Evolutionary conservation across 2,888 invertebrate species (phyloP).

Genomic region (Metellina segmentata): DNA sequence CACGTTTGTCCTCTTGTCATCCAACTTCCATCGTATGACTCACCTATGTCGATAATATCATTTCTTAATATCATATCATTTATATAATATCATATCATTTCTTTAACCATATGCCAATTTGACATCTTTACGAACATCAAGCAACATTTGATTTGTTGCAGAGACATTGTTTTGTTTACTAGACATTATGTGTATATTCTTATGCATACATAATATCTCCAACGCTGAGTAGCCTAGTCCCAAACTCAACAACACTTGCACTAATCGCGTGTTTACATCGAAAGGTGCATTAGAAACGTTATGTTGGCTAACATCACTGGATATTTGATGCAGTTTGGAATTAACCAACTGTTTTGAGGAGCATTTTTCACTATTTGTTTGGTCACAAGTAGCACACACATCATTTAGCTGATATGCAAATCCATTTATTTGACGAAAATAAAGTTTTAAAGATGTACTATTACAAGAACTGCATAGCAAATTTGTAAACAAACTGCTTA

Average conservation of each 20-base stretch:
- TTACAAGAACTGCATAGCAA: not conserved
- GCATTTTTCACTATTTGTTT: not conserved
- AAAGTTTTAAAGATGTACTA: not conserved
- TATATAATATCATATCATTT: no score
- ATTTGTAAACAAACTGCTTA: not conserved
- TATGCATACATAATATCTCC: not conserved
- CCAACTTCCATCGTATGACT: conserved; percentile 27
- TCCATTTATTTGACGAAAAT: not conserved
- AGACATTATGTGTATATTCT: not conserved
- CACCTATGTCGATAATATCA: conserved; percentile 21
- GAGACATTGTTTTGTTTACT: not conserved
- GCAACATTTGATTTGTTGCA: no score
- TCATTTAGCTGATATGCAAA: not conserved
- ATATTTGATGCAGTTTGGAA: no score
- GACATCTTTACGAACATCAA: no score
- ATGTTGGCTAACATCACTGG: not conserved
- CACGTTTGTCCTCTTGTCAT: conserved; percentile 30
- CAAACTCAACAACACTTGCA: conserved; percentile 8
- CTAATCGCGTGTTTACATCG: conserved; percentile 5
- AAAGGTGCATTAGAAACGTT: conserved; percentile 6
- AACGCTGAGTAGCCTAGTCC: not conserved
- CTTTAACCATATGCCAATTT: no score
- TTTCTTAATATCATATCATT: no score
- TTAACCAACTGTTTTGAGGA: not conserved
- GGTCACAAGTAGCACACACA: not conserved